Base-by-base conservation (phyloP, 1,140 invertebrate species). In the Calosoma granatense region DNA sequence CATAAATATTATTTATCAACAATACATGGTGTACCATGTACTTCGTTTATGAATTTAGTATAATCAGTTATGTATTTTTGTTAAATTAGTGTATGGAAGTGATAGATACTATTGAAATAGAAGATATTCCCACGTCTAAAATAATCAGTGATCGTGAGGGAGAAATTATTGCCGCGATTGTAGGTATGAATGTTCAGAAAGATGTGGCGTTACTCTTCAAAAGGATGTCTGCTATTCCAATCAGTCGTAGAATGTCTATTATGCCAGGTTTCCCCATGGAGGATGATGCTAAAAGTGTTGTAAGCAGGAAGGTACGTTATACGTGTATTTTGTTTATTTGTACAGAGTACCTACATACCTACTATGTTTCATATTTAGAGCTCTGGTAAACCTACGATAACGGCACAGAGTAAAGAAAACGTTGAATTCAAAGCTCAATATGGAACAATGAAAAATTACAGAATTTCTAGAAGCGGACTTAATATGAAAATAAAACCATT, bases 161-260 rank as follows among this genome's bases (percentile, higher is more conserved):
- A 39, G 61, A 64, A 55, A 70, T 71, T 41, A 60, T 70, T 14
- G 43, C 53, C 11, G 62, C 70, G 60, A 66, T 71, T 63, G 53
- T 57, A 1, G 62, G 39, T 41, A 60, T 57, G 2, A 61, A 66
- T 20, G 65, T 70, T 64, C 68, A 65, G 54, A 62, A 64, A 1
- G 70, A 71, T 56, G 64, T 64, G 2, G 59, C 64, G 0, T 63
- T 65, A 56, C 54, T 71, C 9, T 71, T 71, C 62, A 61, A 65
- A 26, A 60, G 64, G 58, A 70, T 71, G 65, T 41, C 63, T 11
- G 65, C 62, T 15, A 65, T 70, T 64, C 70, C 70, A 9, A 55
- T 61, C 2, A 57, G 61, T 1, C 59, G 68, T 55, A 57, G 69
- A 20, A 69, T 71, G 68, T 64, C 64, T 6, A 65, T 71, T 17